Base-by-base conservation (phyloP, 2,113 vertebrate genomes). In the Solenodon paradoxus region DNA sequence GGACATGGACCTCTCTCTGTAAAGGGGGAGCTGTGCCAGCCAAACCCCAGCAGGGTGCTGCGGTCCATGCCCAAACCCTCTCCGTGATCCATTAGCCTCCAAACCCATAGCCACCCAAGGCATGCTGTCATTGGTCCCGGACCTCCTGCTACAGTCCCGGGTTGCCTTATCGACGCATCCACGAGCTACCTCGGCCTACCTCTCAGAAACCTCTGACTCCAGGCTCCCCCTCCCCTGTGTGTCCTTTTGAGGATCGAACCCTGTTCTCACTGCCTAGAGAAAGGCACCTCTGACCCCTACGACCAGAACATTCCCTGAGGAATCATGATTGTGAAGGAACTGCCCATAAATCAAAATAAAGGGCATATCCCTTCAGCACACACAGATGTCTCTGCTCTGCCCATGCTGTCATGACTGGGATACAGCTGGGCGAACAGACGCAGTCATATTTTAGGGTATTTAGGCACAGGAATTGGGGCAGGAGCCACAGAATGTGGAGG, bases 391-490 rank as follows among this genome's bases (percentile, higher is more conserved):
- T 2, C 42, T 7, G 42, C 69, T 45, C 12, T 3, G 38, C 28
- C 30, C 7, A 51, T 12, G 45, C 32, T 3, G 26, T 4, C 1
- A 8, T 19, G 74, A 45, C 17, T 19, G 22, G 47, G 63, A 12
- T 2, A 20, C 11, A 26, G 80, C 72, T 3, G 90, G 35, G 8
- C 16, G 2, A 17, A 24, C 47, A 0, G 0, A 9, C 15, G 9
- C 4, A 1, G 9, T 5, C 3, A 0, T 2, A 7, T 16, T 9
- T 32, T 30, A 22, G 35, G 15, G 3, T 17, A 9, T 40, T 17
- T 8, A 12, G 38, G 40, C n/a, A n/a, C 15, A 16, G 7, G 61
- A 2, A 10, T 42, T 78, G 11, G 1, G 1, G 38, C 20, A 15
- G 32, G 47, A 42, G 6, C 15, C 51, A 61, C 26, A 15, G 17